Evolutionary conservation across 2,113 vertebrate genomes (phyloP).

Genomic region (Myxocyprinus asiaticus): DNA sequence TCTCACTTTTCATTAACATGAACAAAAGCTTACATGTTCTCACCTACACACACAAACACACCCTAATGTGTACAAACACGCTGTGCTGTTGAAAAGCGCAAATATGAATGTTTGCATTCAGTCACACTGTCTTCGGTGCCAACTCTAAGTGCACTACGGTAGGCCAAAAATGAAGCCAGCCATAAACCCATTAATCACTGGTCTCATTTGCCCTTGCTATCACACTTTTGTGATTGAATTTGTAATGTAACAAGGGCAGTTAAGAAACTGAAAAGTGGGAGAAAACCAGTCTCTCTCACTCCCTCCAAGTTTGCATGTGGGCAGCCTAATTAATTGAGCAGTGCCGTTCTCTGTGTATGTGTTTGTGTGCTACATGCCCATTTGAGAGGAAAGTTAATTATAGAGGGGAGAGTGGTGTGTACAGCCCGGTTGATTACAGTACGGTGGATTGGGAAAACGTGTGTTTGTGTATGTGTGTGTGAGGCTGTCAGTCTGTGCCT

Average conservation of each 20-base stretch:
- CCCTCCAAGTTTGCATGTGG: constrained; percentile 29
- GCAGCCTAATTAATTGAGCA: constrained; percentile 35
- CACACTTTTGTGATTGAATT: constrained; percentile 17
- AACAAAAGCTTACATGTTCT: constrained; percentile 5
- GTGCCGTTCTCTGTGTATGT: constrained; percentile 26
- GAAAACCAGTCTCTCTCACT: constrained; percentile 1
- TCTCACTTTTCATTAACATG: background rate
- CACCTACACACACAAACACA: constrained; percentile 19
- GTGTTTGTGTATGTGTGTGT: constrained; percentile 53
- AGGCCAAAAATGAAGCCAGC: background rate
- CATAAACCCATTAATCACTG: background rate
- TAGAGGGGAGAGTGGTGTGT: constrained; percentile 45
- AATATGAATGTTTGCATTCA: constrained; percentile 13
- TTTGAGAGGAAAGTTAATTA: constrained; percentile 53
- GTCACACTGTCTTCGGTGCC: constrained; percentile 1
- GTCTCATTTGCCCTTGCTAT: constrained; percentile 25
- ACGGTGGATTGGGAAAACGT: constrained; percentile 38
- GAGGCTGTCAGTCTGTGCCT: constrained; percentile 70
- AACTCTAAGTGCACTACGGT: background rate
- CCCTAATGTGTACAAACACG: background rate
- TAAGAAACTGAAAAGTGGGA: background rate
- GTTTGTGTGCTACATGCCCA: constrained; percentile 25
- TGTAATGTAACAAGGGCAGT: constrained; percentile 10
- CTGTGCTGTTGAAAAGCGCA: background rate
- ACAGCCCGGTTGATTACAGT: constrained; percentile 56